phyloP scores from a whole-genome alignment of 2,888 invertebrate species.

The Stegana nigrithorax region DNA sequence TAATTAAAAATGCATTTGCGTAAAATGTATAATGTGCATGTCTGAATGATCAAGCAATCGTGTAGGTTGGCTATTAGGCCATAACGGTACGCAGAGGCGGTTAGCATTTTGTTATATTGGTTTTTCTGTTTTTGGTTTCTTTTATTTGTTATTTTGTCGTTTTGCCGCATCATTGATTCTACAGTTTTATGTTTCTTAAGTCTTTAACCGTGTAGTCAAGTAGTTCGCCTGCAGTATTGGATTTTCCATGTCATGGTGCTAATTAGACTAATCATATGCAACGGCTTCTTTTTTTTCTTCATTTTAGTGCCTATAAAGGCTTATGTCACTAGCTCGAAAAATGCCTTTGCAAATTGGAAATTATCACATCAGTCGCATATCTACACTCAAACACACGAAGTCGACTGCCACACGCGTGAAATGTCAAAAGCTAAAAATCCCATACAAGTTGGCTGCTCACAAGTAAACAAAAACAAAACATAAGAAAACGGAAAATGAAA shows the following conservation, averaged over 20 bases:
- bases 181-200: no score
- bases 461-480: neutral
- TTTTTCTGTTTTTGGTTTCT: no score
- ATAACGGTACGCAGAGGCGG: no score
- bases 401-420: constrained; percentile 53
- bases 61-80: constrained; percentile 40
- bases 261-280: neutral
- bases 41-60: no score
- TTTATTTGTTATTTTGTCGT: no score
- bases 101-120: no score
- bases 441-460: constrained; percentile 42
- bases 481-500: neutral
- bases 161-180: no score
- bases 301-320: no score
- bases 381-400: constrained; percentile 39
- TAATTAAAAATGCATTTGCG: constrained; percentile 57
- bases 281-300: no score
- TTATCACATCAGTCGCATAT: constrained; percentile 58
- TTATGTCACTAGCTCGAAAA: no score
- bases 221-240: constrained; percentile 43
- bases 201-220: constrained; percentile 45
- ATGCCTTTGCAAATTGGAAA: constrained; percentile 33
- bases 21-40: constrained; percentile 38
- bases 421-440: constrained; percentile 60
- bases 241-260: neutral